Conservation (phyloP, 1,140 invertebrate species). For the Drosophila kurseongensis region DNA sequence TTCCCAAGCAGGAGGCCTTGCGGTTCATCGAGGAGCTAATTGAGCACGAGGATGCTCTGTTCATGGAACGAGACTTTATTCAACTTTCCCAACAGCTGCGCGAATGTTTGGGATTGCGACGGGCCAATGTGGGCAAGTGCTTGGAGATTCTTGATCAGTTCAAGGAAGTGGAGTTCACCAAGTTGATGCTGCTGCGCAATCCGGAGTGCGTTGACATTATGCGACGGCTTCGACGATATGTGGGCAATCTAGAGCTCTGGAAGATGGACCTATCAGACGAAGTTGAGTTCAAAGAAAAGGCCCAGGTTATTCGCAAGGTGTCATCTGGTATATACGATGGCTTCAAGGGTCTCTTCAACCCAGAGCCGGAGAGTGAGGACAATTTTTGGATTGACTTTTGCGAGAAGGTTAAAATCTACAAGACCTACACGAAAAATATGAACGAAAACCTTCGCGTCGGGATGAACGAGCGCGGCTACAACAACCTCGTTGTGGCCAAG, state of each 20-base stretch:
- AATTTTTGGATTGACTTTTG: conserved; percentile 87
- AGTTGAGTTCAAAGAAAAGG: conserved; percentile 88
- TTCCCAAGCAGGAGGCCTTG: conserved; percentile 67
- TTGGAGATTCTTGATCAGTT: conserved; percentile 87
- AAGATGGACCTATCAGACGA: conserved; percentile 88
- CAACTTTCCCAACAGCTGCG: conserved; percentile 91
- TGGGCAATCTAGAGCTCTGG: conserved; percentile 91
- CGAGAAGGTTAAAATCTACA: conserved; percentile 86
- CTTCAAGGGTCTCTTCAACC: conserved; percentile 85
- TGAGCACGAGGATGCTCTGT: conserved; percentile 74
- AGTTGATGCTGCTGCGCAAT: conserved; percentile 94
- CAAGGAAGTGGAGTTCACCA: conserved; percentile 88
- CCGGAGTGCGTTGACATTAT: conserved; percentile 92
- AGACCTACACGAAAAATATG: conserved; percentile 86
- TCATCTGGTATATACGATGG: conserved; percentile 88
- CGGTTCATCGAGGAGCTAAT: conserved; percentile 73
- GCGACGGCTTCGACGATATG: conserved; percentile 89
- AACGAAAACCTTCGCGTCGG: conserved; percentile 86
- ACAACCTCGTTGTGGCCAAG: conserved; percentile 51
- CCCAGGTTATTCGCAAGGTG: conserved; percentile 88
- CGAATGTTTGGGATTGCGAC: conserved; percentile 87
- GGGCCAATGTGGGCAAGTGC: conserved; percentile 88
- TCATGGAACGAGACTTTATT: conserved; percentile 87
- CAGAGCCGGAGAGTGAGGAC: conserved; percentile 52
- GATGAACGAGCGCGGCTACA: conserved; percentile 83